Base-by-base conservation (phyloP, 1,140 invertebrate species). In the Drosophila lowei region DNA sequence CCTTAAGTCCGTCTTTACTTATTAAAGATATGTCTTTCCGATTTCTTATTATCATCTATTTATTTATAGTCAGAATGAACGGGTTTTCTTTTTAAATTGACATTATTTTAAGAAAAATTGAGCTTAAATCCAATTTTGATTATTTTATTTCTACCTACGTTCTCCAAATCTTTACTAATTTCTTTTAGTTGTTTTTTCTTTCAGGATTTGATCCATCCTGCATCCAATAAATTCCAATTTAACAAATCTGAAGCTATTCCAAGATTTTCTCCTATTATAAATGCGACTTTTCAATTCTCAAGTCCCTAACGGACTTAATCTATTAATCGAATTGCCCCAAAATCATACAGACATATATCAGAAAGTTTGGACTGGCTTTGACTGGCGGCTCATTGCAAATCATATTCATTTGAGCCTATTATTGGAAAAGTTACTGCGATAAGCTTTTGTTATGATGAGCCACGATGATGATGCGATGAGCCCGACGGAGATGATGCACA, bases 331-430 rank as follows among this genome's bases (percentile, higher is more conserved):
- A 68, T 68, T 23, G 61, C 23, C 15, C 28, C 16, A 52, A 42
- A 54, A n/a, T 5, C 23, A 25, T 5, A 25, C 0, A 25, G 44
- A 38, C 68, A 61, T 61, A 53, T 47, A 64, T 64, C 60, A 43
- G 18, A 54, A 79, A 84, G 72, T 84, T 38, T 84, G 30, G 44
- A 21, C 16, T 55, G 49, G 52, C 44, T 68, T 66, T 38, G 58
- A 44, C 49, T 23, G 46, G 18, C 44, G 38, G 63, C 44, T 73
- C 55, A 74, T 47, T 50, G 53, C 44, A 63, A 56, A 72, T 74
- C 61, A 81, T 88, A 81, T 85, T 85, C 70, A 85, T 86, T 86
- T 85, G 68, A 86, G 81, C 81, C 72, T 85, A 86, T 88, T 88
- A 88, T 88, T 88, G 78, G 83, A 88, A 88, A 88, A 88, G 83